These are phyloP conservation scores for Nasonia oneida DNA, from an alignment of 2,888 invertebrate genomes.

Conservation along the genomic window DNA sequence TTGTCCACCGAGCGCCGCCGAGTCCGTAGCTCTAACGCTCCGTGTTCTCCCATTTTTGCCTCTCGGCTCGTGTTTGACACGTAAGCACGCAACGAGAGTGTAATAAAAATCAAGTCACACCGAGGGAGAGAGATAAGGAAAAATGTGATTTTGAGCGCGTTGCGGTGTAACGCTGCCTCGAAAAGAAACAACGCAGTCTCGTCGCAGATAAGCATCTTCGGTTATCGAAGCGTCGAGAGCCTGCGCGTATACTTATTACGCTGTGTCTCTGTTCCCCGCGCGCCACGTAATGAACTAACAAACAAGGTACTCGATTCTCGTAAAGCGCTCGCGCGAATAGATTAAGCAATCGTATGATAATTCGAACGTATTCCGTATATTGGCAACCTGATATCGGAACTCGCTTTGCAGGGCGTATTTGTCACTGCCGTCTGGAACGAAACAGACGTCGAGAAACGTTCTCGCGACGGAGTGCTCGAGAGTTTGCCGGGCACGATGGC, in stretches of 20 bases:
- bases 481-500: neutral
- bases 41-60: neutral
- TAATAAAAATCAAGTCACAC: neutral
- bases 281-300: neutral
- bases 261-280: neutral
- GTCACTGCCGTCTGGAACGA: neutral
- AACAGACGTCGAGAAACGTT: too few relatives aligned
- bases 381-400: neutral
- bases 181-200: slow-evolving; percentile 1
- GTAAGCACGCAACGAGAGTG: neutral
- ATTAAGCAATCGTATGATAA: slow-evolving; percentile 11
- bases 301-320: slow-evolving; percentile 16
- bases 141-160: neutral
- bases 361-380: neutral
- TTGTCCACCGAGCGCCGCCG: neutral
- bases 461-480: neutral
- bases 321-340: neutral
- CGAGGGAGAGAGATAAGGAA: neutral
- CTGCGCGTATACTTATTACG: neutral
- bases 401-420: neutral
- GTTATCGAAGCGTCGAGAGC: slow-evolving; percentile 1
- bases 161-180: neutral
- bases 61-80: neutral
- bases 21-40: neutral
- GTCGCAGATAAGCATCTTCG: neutral